Conservation (phyloP, 2,113 vertebrate species). For the Caracal caracal region DNA sequence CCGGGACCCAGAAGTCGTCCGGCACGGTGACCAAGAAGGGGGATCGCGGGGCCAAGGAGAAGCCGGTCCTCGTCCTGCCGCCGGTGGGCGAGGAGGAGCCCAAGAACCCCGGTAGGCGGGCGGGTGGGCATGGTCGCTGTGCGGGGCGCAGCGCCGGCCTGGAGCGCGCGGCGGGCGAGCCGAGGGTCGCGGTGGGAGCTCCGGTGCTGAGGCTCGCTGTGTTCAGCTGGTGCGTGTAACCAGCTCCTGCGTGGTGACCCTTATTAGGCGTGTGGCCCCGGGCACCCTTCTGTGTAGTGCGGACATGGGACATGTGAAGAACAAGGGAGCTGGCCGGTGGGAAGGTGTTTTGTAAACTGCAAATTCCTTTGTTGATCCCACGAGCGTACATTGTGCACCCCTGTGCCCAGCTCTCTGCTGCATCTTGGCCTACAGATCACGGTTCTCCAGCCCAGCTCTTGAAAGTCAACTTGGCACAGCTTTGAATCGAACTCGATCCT, state of each 20-base stretch:
- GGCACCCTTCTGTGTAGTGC: neutral
- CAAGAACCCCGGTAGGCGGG: constrained; percentile 72
- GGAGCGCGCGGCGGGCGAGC: neutral
- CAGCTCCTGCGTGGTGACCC: neutral
- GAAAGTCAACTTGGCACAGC: neutral
- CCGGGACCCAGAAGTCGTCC: constrained; percentile 61
- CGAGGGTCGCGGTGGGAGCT: neutral
- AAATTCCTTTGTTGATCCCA: neutral
- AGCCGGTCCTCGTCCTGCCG: neutral
- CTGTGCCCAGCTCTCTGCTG: neutral
- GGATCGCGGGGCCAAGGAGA: constrained; percentile 75
- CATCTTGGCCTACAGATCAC: neutral
- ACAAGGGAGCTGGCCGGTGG: neutral
- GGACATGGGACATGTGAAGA: neutral
- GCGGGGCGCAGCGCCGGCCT: neutral
- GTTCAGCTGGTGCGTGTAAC: neutral
- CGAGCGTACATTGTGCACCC: neutral
- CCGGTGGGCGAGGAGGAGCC: constrained; percentile 70
- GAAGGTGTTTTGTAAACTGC: neutral
- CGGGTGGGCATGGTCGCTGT: too few species aligned
- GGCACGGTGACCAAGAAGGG: constrained; percentile 69
- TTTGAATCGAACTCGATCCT: neutral
- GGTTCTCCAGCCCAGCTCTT: neutral
- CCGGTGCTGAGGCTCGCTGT: neutral
- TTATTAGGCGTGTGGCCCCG: neutral